phyloP scores from a whole-genome alignment of 2,797 vertebrate species.

The Leontopithecus rosalia region DNA sequence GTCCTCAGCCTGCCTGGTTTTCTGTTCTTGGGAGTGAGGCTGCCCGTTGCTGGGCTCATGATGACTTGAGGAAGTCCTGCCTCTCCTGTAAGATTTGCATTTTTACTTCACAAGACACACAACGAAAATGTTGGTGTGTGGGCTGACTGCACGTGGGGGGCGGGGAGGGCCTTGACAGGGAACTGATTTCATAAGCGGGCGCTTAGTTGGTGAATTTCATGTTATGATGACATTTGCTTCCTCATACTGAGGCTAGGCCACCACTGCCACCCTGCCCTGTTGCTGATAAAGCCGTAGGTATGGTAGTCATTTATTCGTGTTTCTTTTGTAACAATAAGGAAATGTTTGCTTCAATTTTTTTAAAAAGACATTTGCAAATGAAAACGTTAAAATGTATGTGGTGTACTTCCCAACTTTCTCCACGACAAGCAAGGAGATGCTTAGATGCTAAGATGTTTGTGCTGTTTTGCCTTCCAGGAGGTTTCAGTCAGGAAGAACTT shows the following conservation, averaged over 20 bases:
- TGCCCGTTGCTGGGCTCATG: not conserved
- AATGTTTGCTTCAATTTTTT: not conserved
- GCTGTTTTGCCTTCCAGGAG: slow-evolving; percentile 82
- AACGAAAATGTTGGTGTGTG: not conserved
- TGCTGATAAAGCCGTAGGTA: not conserved
- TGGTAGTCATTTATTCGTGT: too few relatives aligned
- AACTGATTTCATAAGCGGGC: not conserved
- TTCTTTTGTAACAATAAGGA: not conserved
- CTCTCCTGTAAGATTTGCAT: not conserved
- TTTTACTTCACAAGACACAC: not conserved
- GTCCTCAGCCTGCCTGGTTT: not conserved
- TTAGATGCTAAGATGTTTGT: not conserved
- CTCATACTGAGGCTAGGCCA: accelerated
- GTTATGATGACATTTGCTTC: not conserved
- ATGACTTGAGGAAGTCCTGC: not conserved
- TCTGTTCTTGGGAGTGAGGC: not conserved
- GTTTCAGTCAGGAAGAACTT: slow-evolving; percentile 92
- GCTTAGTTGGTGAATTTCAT: not conserved
- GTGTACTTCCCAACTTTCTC: not conserved
- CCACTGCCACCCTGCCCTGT: not conserved
- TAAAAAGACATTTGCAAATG: not conserved
- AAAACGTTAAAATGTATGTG: not conserved
- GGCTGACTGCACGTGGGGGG: not conserved
- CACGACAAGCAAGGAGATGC: not conserved
- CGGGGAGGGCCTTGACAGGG: not conserved